Base-by-base conservation (phyloP, 2,797 vertebrate genomes). In the Pipistrellus kuhlii region DNA sequence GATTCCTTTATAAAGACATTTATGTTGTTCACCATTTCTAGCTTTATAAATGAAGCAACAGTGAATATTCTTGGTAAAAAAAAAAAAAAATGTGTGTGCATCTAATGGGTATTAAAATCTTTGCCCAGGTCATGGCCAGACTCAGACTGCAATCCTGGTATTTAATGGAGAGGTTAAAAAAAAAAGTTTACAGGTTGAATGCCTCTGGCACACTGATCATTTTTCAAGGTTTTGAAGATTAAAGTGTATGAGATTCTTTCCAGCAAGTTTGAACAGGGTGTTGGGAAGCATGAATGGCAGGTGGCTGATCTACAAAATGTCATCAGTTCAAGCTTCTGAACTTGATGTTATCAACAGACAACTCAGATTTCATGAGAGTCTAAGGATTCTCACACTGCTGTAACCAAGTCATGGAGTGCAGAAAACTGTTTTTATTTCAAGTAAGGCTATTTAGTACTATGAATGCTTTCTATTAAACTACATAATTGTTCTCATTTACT, bases 251-350 rank as follows among this genome's bases (percentile, higher is more conserved):
- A 94, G 81, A 94, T 94, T 88, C 95, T 94, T 96, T 87, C 17
- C 27, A 90, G 94, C 97, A 97, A 97, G 96, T 95, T 94, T 51
- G 75, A 96, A 96, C 96, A 97, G 87, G 77, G 71, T 53, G 59
- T 92, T 69, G 72, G 92, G 95, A 89, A 93, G 64, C 25, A 1
- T 25, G n/a, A 96, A n/a, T 84, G 87, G 89, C 95, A 97, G 91
- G 94, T 68, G 69, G 85, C 53, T 92, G 69, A 72, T 91, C 93
- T 80, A 69, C 78, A 62, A 32, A 88, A 64, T 77, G 81, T 66
- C 93, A 81, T 73, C 90, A 73, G 76, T 93, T 95, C 85, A 94
- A 93, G 90, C 86, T 95, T 94, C 88, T 55, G 69, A 82, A 85
- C 46, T 20, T 73, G 94, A 95, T 96, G 73, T 76, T 96, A 94